Evolutionary conservation across 2,888 invertebrate species (phyloP).

Genomic region (Hypsopygia costalis): DNA sequence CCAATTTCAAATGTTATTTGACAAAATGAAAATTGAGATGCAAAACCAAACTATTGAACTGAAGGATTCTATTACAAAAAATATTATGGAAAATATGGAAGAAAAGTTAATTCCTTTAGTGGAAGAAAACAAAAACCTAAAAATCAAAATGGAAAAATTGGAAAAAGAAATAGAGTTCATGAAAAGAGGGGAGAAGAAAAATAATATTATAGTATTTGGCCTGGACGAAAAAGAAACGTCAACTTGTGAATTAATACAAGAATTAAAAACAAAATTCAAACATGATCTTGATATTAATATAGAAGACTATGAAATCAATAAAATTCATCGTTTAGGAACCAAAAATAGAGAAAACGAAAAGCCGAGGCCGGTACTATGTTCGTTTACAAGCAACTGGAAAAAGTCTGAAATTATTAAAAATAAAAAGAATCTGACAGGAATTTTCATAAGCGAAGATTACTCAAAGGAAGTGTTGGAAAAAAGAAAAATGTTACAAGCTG

Average conservation of each 20-base stretch:
- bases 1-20: constrained; percentile 1
- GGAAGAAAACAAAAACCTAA: constrained; percentile 25
- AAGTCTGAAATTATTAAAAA: constrained; percentile 23
- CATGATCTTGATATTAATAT: constrained; percentile 10
- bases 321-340: constrained; percentile 20
- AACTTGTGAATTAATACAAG: background rate
- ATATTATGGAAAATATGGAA: constrained; percentile 21
- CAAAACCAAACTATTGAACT: constrained; percentile 16
- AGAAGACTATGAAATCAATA: constrained; percentile 23
- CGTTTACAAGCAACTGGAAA: constrained; percentile 18
- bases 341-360: constrained; percentile 12
- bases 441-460: constrained; percentile 24
- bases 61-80: constrained; percentile 18
- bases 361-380: constrained; percentile 17
- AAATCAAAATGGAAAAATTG: constrained; percentile 21
- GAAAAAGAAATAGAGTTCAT: constrained; percentile 23
- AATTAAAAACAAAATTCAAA: background rate
- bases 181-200: constrained; percentile 19
- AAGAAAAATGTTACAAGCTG: constrained; percentile 18
- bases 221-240: background rate
- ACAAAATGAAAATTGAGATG: constrained; percentile 23
- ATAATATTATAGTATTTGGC: background rate
- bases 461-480: constrained; percentile 24
- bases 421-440: constrained; percentile 20
- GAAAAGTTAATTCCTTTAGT: constrained; percentile 23